phyloP scores from a whole-genome alignment of 2,113 vertebrate genomes.

The Columba livia region DNA sequence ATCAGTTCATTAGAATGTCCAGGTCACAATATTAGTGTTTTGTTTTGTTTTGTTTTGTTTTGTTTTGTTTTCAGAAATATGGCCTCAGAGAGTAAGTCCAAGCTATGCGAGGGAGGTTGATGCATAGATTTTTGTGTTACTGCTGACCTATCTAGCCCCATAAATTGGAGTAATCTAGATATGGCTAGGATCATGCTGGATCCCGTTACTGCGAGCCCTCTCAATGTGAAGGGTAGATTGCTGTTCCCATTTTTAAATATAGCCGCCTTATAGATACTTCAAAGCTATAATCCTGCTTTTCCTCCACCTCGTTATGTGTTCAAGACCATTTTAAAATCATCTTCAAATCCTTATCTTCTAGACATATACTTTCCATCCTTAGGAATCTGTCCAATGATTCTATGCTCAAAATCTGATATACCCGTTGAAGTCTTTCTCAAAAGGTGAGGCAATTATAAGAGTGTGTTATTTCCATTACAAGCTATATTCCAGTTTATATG shows the following conservation, averaged over 20 bases:
- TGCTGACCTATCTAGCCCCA: background rate
- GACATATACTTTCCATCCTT: background rate
- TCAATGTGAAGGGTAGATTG: background rate
- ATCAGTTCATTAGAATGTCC: background rate
- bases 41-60: too few relatives aligned
- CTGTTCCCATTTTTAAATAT: background rate
- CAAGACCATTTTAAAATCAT: background rate
- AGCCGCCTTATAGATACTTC: background rate
- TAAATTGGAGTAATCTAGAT: background rate
- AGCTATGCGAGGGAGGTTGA: background rate
- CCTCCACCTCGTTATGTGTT: background rate
- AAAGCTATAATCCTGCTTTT: background rate
- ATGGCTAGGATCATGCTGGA: background rate
- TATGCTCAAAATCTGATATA: background rate
- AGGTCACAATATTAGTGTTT: background rate
- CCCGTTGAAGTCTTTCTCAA: background rate
- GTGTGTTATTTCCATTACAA: background rate
- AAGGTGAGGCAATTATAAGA: background rate
- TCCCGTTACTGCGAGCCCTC: background rate
- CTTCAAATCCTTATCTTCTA: background rate
- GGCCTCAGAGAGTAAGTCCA: rapidly evolving
- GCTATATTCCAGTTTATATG: background rate
- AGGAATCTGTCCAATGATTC: background rate
- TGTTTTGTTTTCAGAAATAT: background rate
- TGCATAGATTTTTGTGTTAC: background rate